Evolutionary conservation across 37 sponge, comb jelly and placozoan species (phyloP).

Genomic region (Diacarnus erythraeanus): DNA sequence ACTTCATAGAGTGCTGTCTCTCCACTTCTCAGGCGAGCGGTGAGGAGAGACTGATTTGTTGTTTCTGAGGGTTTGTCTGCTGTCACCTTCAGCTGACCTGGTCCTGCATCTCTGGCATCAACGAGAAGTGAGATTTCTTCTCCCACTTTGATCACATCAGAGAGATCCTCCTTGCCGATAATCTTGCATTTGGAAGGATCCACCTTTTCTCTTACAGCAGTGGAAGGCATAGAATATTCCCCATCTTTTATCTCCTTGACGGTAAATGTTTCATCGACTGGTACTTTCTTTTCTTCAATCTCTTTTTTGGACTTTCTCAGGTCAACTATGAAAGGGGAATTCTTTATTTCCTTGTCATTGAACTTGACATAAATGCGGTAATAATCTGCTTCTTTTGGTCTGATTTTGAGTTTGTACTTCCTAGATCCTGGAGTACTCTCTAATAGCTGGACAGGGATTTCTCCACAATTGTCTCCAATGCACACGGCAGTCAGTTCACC

Average conservation of each 20-base stretch:
- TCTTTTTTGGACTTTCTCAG: not conserved
- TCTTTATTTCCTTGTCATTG: conserved; percentile 38
- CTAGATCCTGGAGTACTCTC: not conserved
- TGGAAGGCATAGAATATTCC: too few relatives aligned
- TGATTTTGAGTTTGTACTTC: conserved; percentile 28
- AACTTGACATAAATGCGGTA: conserved; percentile 21
- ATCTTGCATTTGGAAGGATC: conserved; percentile 49
- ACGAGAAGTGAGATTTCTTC: conserved; percentile 49
- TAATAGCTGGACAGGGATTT: conserved; percentile 28
- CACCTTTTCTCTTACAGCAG: too few relatives aligned
- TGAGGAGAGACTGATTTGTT: conserved; percentile 14
- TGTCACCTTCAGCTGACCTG: conserved; percentile 63
- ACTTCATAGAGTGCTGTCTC: conserved; percentile 8
- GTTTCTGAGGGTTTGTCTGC: conserved; percentile 44
- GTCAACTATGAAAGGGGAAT: conserved; percentile 48
- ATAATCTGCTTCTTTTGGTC: conserved; percentile 20
- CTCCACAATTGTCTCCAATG: conserved; percentile 29
- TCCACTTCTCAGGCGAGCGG: not conserved
- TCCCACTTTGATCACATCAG: conserved; percentile 18
- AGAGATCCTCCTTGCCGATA: conserved; percentile 22
- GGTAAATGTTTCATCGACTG: conserved; percentile 14
- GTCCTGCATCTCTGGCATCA: conserved; percentile 68
- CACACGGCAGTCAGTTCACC: conserved; percentile 54
- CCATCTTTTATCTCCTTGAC: conserved; percentile 49
- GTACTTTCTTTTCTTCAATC: not conserved